Percentiles rank a stretch among this genome's conserved stretches.
These are phyloP conservation scores for Cettia cetti DNA, from an alignment of 2,113 vertebrate species.

Conservation along the genomic window DNA sequence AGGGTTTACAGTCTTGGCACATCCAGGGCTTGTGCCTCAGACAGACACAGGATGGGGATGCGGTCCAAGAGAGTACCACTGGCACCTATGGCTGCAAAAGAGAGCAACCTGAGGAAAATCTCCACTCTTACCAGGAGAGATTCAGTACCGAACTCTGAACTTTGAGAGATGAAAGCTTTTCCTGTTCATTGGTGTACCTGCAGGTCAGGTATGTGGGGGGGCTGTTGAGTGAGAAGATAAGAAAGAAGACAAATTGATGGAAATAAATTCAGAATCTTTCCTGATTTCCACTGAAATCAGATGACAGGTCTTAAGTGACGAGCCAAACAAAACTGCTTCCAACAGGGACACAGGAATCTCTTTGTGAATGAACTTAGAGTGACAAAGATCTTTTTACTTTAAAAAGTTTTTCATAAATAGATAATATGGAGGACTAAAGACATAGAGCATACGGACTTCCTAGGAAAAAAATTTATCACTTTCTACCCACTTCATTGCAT, in stretches of 20 bases:
- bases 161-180: background rate
- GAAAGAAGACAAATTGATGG: background rate
- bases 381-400: background rate
- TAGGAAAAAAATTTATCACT: background rate
- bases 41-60: background rate
- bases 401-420: background rate
- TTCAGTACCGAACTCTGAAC: background rate
- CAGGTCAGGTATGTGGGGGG: background rate
- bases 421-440: background rate
- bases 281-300: background rate
- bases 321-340: background rate
- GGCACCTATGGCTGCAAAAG: fast-evolving
- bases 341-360: background rate
- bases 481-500: background rate
- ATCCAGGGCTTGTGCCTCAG: background rate
- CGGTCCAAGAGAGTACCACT: background rate
- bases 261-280: background rate
- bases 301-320: background rate
- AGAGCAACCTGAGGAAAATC: background rate
- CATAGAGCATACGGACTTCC: background rate
- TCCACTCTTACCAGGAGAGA: background rate
- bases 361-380: background rate
- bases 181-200: background rate
- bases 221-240: background rate
- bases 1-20: background rate